Evolutionary conservation across 30 jellyfish, hydroid and myxozoan genomes (phyloP).

Genomic region (Catostylus mosaicus): DNA sequence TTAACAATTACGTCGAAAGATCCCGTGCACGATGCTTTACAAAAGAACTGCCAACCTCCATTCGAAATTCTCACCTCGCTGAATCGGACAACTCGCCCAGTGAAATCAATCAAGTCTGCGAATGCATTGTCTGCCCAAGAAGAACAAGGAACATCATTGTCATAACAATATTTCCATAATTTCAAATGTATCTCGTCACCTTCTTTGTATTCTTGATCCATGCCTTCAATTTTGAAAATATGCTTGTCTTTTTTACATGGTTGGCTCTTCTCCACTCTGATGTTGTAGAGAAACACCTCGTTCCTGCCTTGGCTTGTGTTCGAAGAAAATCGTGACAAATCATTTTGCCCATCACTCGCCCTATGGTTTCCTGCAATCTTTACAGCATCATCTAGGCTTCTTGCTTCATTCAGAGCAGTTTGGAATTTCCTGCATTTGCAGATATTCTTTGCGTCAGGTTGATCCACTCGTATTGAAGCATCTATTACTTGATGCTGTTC

Average conservation of each 20-base stretch:
- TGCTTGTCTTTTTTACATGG: not conserved
- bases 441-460: too few species aligned
- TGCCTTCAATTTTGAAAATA: not conserved
- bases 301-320: too few species aligned
- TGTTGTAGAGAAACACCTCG: too few species aligned
- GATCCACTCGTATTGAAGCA: too few species aligned
- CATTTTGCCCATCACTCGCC: too few species aligned
- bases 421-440: too few species aligned
- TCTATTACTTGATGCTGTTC: too few species aligned
- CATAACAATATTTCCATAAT: not conserved
- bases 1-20: not conserved
- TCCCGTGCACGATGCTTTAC: not conserved
- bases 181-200: not conserved
- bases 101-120: not conserved
- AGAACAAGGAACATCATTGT: not conserved
- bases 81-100: not conserved
- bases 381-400: too few species aligned
- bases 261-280: not conserved
- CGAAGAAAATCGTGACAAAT: too few species aligned
- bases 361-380: too few species aligned
- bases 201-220: not conserved
- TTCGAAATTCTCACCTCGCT: not conserved
- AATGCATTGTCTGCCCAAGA: not conserved
- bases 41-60: slow-evolving; percentile 12
- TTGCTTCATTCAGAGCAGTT: too few species aligned